phyloP scores from a whole-genome alignment of 2,888 invertebrate genomes.

The Drosophila suboccidentalis region DNA sequence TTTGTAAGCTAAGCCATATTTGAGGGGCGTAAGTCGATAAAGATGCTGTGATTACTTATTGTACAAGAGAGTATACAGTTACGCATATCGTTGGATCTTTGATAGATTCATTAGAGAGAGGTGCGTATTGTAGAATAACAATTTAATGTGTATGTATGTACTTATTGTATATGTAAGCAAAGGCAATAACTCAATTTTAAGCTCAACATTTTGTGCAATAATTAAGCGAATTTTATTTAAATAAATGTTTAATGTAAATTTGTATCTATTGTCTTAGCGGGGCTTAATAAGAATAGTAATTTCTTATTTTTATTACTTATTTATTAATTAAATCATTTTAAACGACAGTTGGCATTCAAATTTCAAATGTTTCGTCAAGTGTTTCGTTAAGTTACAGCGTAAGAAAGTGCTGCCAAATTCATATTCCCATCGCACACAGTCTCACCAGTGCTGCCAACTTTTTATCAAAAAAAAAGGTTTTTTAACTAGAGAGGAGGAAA shows the following conservation, averaged over 20 bases:
- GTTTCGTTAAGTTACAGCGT: not conserved
- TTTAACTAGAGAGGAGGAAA: too few species aligned
- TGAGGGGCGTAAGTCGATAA: slow-evolving; percentile 67
- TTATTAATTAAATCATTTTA: not conserved
- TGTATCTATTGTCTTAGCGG: not conserved
- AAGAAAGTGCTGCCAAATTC: slow-evolving; percentile 17
- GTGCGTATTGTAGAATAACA: slow-evolving; percentile 52
- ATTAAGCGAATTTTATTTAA: slow-evolving; percentile 53
- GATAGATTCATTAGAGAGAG: slow-evolving; percentile 48
- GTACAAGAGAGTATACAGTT: slow-evolving; percentile 59
- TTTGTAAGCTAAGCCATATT: slow-evolving; percentile 63
- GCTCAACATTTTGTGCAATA: slow-evolving; percentile 52
- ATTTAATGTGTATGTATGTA: slow-evolving; percentile 69
- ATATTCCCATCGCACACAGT: slow-evolving; percentile 20
- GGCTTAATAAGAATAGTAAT: too few species aligned
- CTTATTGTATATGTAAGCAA: slow-evolving; percentile 61
- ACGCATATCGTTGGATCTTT: slow-evolving; percentile 46
- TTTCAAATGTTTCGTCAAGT: slow-evolving; percentile 26
- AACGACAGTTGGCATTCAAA: not conserved
- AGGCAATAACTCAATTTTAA: slow-evolving; percentile 46
- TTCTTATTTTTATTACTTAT: too few species aligned
- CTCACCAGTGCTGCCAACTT: too few species aligned
- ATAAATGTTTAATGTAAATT: slow-evolving; percentile 14
- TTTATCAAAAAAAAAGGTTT: too few species aligned
- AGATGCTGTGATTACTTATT: slow-evolving; percentile 83